Conservation (phyloP, 2,797 vertebrate genomes). For the Fratercula arctica region DNA sequence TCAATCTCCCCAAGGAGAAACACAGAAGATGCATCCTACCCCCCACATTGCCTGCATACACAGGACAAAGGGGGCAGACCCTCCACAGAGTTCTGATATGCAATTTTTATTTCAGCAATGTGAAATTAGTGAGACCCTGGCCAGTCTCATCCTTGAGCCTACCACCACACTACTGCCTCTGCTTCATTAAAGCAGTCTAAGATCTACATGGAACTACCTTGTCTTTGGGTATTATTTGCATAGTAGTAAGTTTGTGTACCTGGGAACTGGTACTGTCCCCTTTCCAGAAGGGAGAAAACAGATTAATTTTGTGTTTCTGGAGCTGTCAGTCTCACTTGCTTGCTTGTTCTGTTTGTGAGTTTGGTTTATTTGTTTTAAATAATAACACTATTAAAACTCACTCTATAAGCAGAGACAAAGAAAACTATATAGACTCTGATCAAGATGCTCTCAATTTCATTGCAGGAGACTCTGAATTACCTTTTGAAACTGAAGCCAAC, state of each 20-base stretch:
- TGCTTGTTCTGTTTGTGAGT: background rate
- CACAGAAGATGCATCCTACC: background rate
- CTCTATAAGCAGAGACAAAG: background rate
- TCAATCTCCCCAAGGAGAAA: background rate
- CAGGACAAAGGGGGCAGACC: background rate
- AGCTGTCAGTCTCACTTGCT: background rate
- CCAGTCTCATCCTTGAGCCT: background rate
- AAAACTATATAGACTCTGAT: background rate
- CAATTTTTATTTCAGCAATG: background rate
- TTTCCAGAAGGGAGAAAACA: background rate
- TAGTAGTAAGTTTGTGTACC: background rate
- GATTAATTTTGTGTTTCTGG: background rate
- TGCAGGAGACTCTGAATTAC: conserved; percentile 18
- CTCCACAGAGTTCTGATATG: background rate
- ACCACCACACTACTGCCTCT: background rate
- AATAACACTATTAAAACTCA: background rate
- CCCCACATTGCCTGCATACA: background rate
- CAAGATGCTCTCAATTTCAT: conserved; percentile 33
- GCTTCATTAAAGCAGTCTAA: background rate
- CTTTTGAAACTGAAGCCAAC: background rate
- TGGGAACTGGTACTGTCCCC: background rate
- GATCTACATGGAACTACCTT: too few species aligned
- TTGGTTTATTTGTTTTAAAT: background rate
- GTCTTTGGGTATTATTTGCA: background rate
- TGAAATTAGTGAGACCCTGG: background rate